Conservation (phyloP, 2,113 vertebrate species). For the Origma solitaria region DNA sequence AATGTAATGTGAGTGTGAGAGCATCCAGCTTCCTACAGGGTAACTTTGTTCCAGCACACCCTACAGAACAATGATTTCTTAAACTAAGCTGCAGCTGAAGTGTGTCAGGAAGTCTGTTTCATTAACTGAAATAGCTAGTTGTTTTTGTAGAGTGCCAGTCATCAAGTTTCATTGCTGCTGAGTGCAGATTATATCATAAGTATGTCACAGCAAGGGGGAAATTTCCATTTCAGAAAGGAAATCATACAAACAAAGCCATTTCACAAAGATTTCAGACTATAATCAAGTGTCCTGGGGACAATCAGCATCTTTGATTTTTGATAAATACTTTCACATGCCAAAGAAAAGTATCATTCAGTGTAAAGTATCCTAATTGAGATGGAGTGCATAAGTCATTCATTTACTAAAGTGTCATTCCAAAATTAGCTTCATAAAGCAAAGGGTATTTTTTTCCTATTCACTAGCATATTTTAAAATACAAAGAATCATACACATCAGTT, state of each 20-base stretch:
- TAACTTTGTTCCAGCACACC: not conserved
- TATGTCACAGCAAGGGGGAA: not conserved
- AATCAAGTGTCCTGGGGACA: not conserved
- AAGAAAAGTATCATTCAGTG: not conserved
- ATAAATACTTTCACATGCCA: not conserved
- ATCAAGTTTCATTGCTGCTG: not conserved
- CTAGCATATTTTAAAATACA: not conserved
- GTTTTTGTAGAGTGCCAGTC: not conserved
- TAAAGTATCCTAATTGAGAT: not conserved
- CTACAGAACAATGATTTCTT: not conserved
- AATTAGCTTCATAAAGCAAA: constrained; percentile 17
- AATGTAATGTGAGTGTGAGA: not conserved
- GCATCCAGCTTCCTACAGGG: not conserved
- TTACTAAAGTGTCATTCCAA: not conserved
- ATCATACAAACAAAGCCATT: not conserved
- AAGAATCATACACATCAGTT: not conserved
- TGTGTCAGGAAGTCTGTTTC: not conserved
- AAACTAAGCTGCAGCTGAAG: not conserved
- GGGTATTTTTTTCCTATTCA: not conserved
- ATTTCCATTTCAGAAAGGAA: not conserved
- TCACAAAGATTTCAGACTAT: not conserved
- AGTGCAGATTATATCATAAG: not conserved
- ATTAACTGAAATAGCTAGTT: not conserved
- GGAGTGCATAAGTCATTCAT: not conserved
- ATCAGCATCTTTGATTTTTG: not conserved